Percentiles rank a stretch among this genome's conserved stretches.
Evolutionary conservation across 2,113 vertebrate genomes (phyloP).

Genomic region (Jaculus jaculus): DNA sequence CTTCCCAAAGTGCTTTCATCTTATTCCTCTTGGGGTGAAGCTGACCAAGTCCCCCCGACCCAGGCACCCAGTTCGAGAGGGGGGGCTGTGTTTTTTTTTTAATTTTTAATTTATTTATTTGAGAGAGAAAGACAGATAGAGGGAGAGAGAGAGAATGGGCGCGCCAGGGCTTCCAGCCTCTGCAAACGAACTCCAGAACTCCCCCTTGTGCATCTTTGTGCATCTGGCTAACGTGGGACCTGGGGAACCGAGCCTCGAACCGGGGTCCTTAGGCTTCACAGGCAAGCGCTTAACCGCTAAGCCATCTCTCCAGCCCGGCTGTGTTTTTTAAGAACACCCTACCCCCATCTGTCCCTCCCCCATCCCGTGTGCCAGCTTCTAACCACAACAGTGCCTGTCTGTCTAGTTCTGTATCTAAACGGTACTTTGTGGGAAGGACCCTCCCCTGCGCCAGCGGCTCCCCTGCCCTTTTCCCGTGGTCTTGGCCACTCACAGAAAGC

Average conservation of each 20-base stretch:
- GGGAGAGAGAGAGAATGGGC: too few species aligned
- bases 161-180: too few species aligned
- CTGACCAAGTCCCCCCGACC: constrained; percentile 68
- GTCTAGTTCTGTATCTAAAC: constrained; percentile 83
- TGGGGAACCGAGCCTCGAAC: too few species aligned
- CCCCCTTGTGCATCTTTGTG: too few species aligned
- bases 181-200: too few species aligned
- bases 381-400: constrained; percentile 81
- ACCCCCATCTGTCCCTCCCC: neutral
- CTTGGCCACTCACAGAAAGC: constrained; percentile 63
- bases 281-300: too few species aligned
- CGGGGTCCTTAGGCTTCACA: too few species aligned
- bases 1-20: constrained; percentile 71
- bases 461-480: constrained; percentile 29
- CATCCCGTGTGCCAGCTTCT: constrained; percentile 74
- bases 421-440: constrained; percentile 77
- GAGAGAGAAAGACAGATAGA: too few species aligned
- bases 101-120: too few species aligned
- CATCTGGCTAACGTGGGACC: too few species aligned
- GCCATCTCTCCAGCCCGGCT: too few species aligned
- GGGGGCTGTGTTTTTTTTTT: too few species aligned
- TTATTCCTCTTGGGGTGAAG: constrained; percentile 77
- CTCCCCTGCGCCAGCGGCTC: constrained; percentile 37
- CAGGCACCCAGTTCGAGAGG: constrained; percentile 37
- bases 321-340: constrained; percentile 74